Evolutionary conservation across 30 jellyfish, hydroid and myxozoan species (phyloP), one percentile per base, ranked within the genome.

Genomic region (Turritopsis rubra): DNA sequence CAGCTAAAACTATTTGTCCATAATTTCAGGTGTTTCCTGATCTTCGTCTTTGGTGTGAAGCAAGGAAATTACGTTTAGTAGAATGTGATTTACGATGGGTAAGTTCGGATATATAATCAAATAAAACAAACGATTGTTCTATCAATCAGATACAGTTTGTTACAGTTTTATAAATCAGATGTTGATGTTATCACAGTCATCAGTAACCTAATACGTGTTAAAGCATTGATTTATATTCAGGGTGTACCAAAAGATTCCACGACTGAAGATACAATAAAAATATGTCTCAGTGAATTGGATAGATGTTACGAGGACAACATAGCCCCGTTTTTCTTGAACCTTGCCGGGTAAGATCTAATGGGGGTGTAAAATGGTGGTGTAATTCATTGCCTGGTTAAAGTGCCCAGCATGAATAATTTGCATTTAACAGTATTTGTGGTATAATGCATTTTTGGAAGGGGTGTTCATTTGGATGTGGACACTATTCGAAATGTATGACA

Each of bases 161-260:
- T 5, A 3, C 60, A 3, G 60, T 41, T 41, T 5, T 41, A 41
- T 41, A 41, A 41, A 13, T 41, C 13, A 13, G 60, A 3, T 41
- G 60, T 41, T 3, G 9, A 13, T 41, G 13, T 41, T 13, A 41
- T 41, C 60, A 41, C 13, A 3, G 60, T n/a, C n/a, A n/a, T n/a
- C n/a, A n/a, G n/a, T n/a, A n/a, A n/a, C n/a, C n/a, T n/a, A n/a
- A n/a, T n/a, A n/a, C n/a, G n/a, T n/a, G 60, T 3, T 13, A 41
- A 3, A 41, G 9, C 19, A 7, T 68, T 68, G 19, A 68, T 1
- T 29, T 84, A 21, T 29, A 28, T 74, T 30, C 22, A 94, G 99
- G 99, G 99, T 79, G 99, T 94, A 1, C 99, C 99, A 72, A 94
- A 94, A 89, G 99, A 94, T 76, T 91, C 99, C 7, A 94, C 99